Base-by-base conservation (phyloP, 2,888 invertebrate genomes). In the Cepaea hortensis region DNA sequence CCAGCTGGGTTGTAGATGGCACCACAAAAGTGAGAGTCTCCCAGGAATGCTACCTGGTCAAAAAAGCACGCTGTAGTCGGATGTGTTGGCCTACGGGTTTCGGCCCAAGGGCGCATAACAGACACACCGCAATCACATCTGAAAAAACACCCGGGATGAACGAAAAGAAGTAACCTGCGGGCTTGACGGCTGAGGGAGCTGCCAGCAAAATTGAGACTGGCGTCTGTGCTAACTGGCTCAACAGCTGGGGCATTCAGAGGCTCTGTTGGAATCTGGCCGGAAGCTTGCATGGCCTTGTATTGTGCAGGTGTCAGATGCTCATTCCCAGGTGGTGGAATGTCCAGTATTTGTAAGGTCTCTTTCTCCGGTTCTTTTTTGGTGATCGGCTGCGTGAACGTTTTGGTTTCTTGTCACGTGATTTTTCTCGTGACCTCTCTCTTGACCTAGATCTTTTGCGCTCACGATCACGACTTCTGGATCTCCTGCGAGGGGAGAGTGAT, bases 231-330 rank as follows among this genome's bases (percentile, higher is more conserved):
- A 85, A 72, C 84, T 72, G 84, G 84, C 84, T 82, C 85, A 73
- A 85, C 87, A 68, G 85, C 81, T 35, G 87, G 85, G 85, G 87
- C 85, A 77, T 61, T 87, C 35, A 79, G n/a, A 46, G 82, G 82
- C 65, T 85, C 98, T 0, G 98, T 98, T 55, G 98, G 98, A 93
- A 99, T 98, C 95, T 98, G 98, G 18, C 98, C 98, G 68, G 98
- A 97, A 70, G 98, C 87, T 87, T 89, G 89, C 89, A 89, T 88
- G 72, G 96, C 96, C 93, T 96, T 96, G 93, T 96, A 96, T 95
- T 99, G 99, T 91, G 98, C 95, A n/a, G 99, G 99, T 18, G 98
- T 98, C 92, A 99, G 98, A 94, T 99, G 98, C 94, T 99, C 99
- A 94, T 98, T 99, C 18, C 99, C 99, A 46, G 97, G 97, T 85